Conservation (phyloP, 1,140 invertebrate species). For the Drosophila malerkotliana region DNA sequence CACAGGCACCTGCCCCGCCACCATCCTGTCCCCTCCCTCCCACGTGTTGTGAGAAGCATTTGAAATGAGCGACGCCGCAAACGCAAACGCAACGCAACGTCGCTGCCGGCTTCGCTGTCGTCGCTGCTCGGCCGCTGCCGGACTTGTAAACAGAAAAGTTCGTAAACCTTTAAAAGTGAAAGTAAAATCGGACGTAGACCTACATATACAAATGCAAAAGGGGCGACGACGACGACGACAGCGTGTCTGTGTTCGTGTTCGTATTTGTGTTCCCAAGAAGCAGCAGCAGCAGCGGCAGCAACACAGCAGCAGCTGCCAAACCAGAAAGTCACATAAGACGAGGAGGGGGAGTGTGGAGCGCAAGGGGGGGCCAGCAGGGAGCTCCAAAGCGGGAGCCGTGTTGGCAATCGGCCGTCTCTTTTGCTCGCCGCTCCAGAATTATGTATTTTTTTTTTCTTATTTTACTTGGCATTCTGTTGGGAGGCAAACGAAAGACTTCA, state of each 20-base stretch:
- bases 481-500: slow-evolving; percentile 53
- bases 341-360: not conserved
- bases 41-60: slow-evolving; percentile 42
- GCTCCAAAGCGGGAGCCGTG: slow-evolving; percentile 3
- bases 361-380: not conserved
- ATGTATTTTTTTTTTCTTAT: not conserved
- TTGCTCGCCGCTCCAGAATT: slow-evolving; percentile 10
- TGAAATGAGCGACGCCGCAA: slow-evolving; percentile 34
- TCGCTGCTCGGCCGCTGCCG: slow-evolving; percentile 49
- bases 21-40: not conserved
- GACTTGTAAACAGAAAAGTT: slow-evolving; percentile 84
- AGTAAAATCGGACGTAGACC: slow-evolving; percentile 84
- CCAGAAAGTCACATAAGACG: slow-evolving; percentile 58
- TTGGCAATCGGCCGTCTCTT: slow-evolving; percentile 7
- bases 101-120: slow-evolving; percentile 28
- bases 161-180: slow-evolving; percentile 84
- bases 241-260: slow-evolving; percentile 14
- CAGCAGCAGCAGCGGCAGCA: too few relatives aligned
- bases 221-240: slow-evolving; percentile 28
- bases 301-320: slow-evolving; percentile 68
- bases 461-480: not conserved
- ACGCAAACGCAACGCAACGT: slow-evolving; percentile 11
- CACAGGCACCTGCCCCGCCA: not conserved
- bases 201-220: slow-evolving; percentile 80
- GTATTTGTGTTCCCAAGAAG: slow-evolving; percentile 30